Evolutionary conservation across 2,888 invertebrate species (phyloP), one percentile per base, ranked within the genome.

Genomic region (Linnaemya vulpina): DNA sequence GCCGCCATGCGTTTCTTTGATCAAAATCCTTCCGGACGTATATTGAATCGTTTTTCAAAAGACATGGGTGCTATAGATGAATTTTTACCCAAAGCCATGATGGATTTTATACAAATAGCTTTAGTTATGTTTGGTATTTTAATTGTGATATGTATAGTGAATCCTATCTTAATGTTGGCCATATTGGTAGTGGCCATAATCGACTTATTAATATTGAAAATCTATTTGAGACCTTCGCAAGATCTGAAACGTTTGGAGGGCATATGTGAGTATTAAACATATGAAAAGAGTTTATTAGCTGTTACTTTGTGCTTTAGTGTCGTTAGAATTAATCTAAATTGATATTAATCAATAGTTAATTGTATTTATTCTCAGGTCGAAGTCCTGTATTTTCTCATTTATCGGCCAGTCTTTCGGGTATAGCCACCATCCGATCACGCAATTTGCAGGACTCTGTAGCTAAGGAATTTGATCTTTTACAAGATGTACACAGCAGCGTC

Each of bases 331-430:
- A 30, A 30, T 30, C 3, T 30, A 30, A 30, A 30, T 30, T 30
- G 5, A 30, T 30, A 3, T 30, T 2, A 30, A 30, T 2, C 5
- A 30, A 30, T 30, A 30, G 5, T 30, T 30, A 30, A 3, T 3
- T 30, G 30, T 30, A 11, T 30, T 35, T 30, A 22, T 55, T 63
- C 73, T 93, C 15, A 90, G 96, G 96, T 79, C 94, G 96, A 85
- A 97, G 98, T 92, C 98, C 98, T 0, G 96, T 98, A 0, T 98
- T 98, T 91, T 96, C 97, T 0, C 97, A 98, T 90, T 94, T 98
- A 87, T 96, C 96, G n/a, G 96, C 97, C 0, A 95, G 97, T 0
- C 93, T 98, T 9, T 94, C 96, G 84, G 98, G 98, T 1, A 94
- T 98, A 40, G 95, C 96, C 49, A 97, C 97, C 0, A 97, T 99